Base-by-base conservation (phyloP, 2,888 invertebrate species). In the Anthoptus insignis region DNA sequence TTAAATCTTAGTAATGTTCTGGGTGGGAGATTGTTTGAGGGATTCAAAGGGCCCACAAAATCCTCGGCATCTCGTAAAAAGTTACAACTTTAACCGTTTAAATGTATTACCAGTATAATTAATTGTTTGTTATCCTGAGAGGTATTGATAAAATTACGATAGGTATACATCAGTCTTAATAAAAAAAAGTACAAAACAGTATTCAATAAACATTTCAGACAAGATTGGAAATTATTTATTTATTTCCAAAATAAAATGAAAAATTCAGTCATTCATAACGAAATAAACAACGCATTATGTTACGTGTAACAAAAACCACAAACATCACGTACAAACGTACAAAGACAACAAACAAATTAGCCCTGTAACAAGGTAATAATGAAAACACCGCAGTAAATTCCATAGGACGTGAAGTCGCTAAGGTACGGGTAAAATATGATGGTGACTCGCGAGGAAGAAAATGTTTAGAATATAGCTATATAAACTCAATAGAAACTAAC, bases 1-100 rank as follows among this genome's bases (percentile, higher is more conserved):
- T 67, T 61, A 56, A 56, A 64, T 67, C 64, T 53, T 32, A 61
- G 65, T 61, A 65, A 67, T 61, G 61, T 53, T 54, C 19, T 27
- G 59, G 64, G 60, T 22, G 50, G 22, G 59, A 9, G 39, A 37
- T 47, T 63, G 37, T 56, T 63, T 50, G 63, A 34, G 54, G 47
- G 63, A 49, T 63, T 50, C 39, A 11, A 29, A 50, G 29, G 56
- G 54, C 47, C 54, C 27, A 54, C 34, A 27, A 56, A 49, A 56
- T 56, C 56, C 56, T 47, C 27, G 27, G 42, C 19, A 16, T 14
- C 11, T 13, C 37, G 21, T 14, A 54, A 54, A 22, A 24, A 54
- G 24, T 14, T 16, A 39, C 24, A 34, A 22, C 21, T 7, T 24
- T 32, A 32, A 52, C 29, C 16, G 50, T 52, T 52, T 29, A 16